Evolutionary conservation across 2,888 invertebrate genomes (phyloP).

Genomic region (Noctuana brunneofusca): DNA sequence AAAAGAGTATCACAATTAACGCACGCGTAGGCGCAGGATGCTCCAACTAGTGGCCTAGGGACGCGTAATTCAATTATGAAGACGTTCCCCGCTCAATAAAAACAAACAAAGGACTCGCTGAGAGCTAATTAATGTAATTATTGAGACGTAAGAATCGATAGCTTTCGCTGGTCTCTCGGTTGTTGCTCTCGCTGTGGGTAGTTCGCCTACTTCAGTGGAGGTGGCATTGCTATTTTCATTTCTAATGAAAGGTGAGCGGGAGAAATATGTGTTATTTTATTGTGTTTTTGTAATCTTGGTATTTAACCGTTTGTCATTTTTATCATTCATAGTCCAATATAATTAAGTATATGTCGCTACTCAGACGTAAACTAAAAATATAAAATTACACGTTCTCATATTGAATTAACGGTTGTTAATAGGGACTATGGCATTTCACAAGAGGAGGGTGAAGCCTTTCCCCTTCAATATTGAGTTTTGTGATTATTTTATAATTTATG

Average conservation of each 20-base stretch:
- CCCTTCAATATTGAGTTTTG: too few relatives aligned
- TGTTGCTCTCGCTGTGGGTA: slow-evolving; percentile 7
- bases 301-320: background rate
- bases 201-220: background rate
- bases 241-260: background rate
- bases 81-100: slow-evolving; percentile 43
- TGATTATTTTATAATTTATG: too few relatives aligned
- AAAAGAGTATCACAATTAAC: too few relatives aligned
- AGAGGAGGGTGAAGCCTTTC: too few relatives aligned
- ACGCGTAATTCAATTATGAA: slow-evolving; percentile 55
- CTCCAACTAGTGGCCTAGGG: slow-evolving; percentile 55
- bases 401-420: too few relatives aligned
- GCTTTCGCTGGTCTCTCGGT: slow-evolving; percentile 8
- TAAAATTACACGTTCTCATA: too few relatives aligned
- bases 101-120: slow-evolving; percentile 43
- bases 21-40: slow-evolving; percentile 71
- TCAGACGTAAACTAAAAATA: too few relatives aligned
- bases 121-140: slow-evolving; percentile 34
- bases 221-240: slow-evolving; percentile 1
- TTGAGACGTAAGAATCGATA: slow-evolving; percentile 27
- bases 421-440: too few relatives aligned
- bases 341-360: background rate
- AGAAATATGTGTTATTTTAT: background rate
- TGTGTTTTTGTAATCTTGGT: background rate
- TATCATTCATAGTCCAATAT: background rate